Percentiles rank a stretch among this genome's conserved stretches.
Evolutionary conservation across 2,888 invertebrate genomes (phyloP).

Genomic region (Neuroscelio doddi): DNA sequence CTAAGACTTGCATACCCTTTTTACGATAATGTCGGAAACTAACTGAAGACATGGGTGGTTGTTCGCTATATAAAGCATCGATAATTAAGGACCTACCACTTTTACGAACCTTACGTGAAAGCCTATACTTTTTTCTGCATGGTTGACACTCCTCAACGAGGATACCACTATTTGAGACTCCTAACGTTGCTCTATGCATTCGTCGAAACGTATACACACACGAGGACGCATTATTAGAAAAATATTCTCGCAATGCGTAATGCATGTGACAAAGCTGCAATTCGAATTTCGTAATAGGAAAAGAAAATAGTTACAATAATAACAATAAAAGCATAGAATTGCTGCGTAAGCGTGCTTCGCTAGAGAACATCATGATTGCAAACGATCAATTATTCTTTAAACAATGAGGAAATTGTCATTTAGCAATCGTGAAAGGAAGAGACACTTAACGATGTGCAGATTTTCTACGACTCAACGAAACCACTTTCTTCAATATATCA

Average conservation of each 20-base stretch:
- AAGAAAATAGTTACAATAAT: slow-evolving; percentile 7
- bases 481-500: too few species aligned
- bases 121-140: slow-evolving; percentile 44
- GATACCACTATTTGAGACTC: slow-evolving; percentile 19
- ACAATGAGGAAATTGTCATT: slow-evolving; percentile 43
- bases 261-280: slow-evolving; percentile 35
- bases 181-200: background rate
- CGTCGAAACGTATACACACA: slow-evolving; percentile 45
- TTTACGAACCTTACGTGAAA: slow-evolving; percentile 49
- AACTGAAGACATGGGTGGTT: slow-evolving; percentile 35
- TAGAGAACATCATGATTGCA: slow-evolving; percentile 24
- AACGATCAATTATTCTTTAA: slow-evolving; percentile 32
- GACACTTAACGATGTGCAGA: too few species aligned
- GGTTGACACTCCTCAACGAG: slow-evolving; percentile 34
- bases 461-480: too few species aligned
- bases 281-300: slow-evolving; percentile 38
- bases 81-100: slow-evolving; percentile 52
- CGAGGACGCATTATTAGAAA: slow-evolving; percentile 29
- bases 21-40: slow-evolving; percentile 17
- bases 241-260: slow-evolving; percentile 42
- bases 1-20: too few species aligned
- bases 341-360: slow-evolving; percentile 16
- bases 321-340: slow-evolving; percentile 17
- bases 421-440: slow-evolving; percentile 33
- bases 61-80: slow-evolving; percentile 54